Evolutionary conservation across 2,888 invertebrate genomes (phyloP), one percentile per base, ranked within the genome.

Genomic region (Ormyrus rosae): DNA sequence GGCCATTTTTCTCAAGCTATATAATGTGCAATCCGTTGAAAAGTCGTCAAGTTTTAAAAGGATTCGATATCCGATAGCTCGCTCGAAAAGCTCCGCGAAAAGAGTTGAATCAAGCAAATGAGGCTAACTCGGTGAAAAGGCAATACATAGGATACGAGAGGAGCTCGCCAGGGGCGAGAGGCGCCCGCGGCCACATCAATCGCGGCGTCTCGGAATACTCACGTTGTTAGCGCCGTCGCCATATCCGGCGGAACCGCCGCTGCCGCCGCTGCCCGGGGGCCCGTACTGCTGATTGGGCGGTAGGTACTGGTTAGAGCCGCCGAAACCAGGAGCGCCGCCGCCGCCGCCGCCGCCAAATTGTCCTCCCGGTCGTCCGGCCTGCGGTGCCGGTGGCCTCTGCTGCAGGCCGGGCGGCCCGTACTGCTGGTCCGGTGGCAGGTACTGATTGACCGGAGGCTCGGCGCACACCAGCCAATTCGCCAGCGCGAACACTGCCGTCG

Each of bases 211-310:
- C 45, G 9, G 11, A n/a, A 34, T 48, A 63, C 53, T 72, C 45
- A 51, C 67, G 64, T 34, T 64, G 45, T 71, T 64, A 56, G 13
- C 56, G 11, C 11, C 19, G 56, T 86, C 85, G 71, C 84, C 85
- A 81, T 86, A 78, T 70, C 78, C 76, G 19, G 68, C 80, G 53
- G 70, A 34, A 64, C 78, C 72, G 45, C 8, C 9, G 9, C 78
- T 65, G 11, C 64, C 73, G 7, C 75, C 78, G 11, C 65, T 55
- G 13, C 82, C 83, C 67, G 87, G 87, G 73, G 87, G 85, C 61
- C 87, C 87, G 78, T 88, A 88, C 75, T 88, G 88, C 82, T 87
- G 87, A 84, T 88, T 87, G 77, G 88, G 89, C 71, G 88, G 88
- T 78, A 89, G 85, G 81, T 89, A 89, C 83, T 87, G 86, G 82